Evolutionary conservation across 2,797 vertebrate genomes (phyloP).

Genomic region (Enteromius thamalakanensis): DNA sequence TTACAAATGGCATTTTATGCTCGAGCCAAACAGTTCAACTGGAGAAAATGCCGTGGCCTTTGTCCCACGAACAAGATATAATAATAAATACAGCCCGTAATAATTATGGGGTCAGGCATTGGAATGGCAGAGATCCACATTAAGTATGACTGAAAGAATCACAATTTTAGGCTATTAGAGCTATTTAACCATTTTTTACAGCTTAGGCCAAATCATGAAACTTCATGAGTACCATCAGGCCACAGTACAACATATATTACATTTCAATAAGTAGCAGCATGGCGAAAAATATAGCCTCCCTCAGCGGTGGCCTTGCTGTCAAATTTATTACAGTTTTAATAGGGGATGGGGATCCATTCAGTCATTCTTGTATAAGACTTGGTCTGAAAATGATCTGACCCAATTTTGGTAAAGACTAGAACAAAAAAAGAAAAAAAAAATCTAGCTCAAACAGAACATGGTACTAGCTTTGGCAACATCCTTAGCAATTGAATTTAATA

Average conservation of each 20-base stretch:
- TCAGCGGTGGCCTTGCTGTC: neutral
- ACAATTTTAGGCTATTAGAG: slow-evolving; percentile 5
- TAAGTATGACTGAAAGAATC: neutral
- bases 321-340: neutral
- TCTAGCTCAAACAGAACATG: neutral
- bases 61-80: neutral
- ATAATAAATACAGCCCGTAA: slow-evolving; percentile 10
- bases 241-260: neutral
- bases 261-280: neutral
- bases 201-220: neutral
- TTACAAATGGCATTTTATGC: neutral
- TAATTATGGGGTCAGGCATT: slow-evolving; percentile 3
- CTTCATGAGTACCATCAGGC: neutral
- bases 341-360: slow-evolving; percentile 4
- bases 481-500: neutral
- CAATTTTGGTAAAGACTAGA: neutral
- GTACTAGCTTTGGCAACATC: neutral
- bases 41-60: neutral
- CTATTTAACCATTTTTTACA: neutral
- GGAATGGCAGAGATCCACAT: neutral
- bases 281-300: neutral
- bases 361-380: neutral
- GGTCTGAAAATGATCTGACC: slow-evolving; percentile 20
- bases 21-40: slow-evolving; percentile 17
- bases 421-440: neutral